A percentile compares a stretch with the other conserved stretches of the same genome.
Evolutionary conservation across 2,797 vertebrate species (phyloP).

Genomic region (Dendrocincla tyrannina): DNA sequence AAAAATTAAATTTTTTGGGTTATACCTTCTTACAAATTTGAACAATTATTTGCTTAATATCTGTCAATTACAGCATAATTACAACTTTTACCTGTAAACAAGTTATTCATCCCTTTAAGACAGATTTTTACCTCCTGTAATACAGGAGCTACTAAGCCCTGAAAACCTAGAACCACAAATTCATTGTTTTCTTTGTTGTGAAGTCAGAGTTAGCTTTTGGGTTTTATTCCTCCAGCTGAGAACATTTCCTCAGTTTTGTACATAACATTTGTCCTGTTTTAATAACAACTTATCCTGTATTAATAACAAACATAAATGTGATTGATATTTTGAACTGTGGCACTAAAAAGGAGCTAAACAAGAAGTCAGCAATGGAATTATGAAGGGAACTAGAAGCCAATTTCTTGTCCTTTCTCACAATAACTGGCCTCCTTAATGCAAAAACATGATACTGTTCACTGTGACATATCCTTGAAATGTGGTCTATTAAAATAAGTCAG

Average conservation of each 20-base stretch:
- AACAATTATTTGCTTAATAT: not conserved
- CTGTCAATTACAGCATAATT: not conserved
- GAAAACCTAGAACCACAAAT: not conserved
- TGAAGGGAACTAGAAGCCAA: not conserved
- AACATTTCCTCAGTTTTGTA: not conserved
- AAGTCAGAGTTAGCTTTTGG: not conserved
- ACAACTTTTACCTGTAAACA: not conserved
- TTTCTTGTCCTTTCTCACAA: not conserved
- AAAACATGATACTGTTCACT: not conserved
- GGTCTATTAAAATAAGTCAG: not conserved
- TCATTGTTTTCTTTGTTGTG: not conserved
- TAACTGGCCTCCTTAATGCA: not conserved
- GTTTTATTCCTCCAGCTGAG: not conserved
- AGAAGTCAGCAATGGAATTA: not conserved
- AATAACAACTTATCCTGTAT: not conserved
- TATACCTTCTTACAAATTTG: not conserved
- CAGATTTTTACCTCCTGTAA: not conserved
- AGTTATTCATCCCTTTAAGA: not conserved
- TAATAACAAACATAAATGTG: not conserved
- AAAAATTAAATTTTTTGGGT: not conserved
- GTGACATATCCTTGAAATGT: not conserved
- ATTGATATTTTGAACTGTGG: not conserved
- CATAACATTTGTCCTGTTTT: not conserved
- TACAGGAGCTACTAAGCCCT: not conserved
- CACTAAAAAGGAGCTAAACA: not conserved